These are phyloP conservation scores for Coryphaenoides rupestris DNA, from an alignment of 2,113 vertebrate species.

Conservation along the genomic window DNA sequence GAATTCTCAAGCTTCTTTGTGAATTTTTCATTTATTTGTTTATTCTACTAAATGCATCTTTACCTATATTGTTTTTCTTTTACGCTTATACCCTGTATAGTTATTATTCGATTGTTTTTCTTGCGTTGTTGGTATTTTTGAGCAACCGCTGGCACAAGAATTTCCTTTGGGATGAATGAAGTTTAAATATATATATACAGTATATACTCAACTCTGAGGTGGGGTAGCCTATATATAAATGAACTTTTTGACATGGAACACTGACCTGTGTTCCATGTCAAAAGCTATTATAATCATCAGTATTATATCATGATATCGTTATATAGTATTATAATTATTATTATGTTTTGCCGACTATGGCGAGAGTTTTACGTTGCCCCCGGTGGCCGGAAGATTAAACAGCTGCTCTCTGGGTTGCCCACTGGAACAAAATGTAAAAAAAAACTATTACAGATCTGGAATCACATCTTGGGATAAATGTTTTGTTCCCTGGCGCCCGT, in stretches of 20 bases:
- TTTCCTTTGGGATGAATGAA: no score
- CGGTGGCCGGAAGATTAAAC: conserved; percentile 39
- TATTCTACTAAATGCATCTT: no score
- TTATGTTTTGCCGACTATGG: background rate
- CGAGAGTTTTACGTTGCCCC: conserved; percentile 41
- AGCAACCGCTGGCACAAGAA: no score
- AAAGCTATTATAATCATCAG: background rate
- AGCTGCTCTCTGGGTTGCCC: background rate
- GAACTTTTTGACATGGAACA: background rate
- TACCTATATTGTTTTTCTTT: no score
- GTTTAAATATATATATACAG: no score
- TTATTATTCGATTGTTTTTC: no score
- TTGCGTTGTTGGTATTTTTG: no score
- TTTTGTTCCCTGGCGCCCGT: conserved; percentile 49
- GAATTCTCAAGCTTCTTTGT: background rate
- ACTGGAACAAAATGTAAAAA: background rate
- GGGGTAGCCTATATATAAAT: no score
- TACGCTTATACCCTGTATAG: no score
- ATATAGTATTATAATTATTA: background rate
- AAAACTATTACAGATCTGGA: background rate
- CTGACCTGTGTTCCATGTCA: background rate
- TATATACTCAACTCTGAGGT: no score
- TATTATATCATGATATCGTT: no score
- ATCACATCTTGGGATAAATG: conserved; percentile 17
- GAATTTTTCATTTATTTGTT: no score